phyloP scores from a whole-genome alignment of 2,888 invertebrate species.

The Melinaea marsaeus region DNA sequence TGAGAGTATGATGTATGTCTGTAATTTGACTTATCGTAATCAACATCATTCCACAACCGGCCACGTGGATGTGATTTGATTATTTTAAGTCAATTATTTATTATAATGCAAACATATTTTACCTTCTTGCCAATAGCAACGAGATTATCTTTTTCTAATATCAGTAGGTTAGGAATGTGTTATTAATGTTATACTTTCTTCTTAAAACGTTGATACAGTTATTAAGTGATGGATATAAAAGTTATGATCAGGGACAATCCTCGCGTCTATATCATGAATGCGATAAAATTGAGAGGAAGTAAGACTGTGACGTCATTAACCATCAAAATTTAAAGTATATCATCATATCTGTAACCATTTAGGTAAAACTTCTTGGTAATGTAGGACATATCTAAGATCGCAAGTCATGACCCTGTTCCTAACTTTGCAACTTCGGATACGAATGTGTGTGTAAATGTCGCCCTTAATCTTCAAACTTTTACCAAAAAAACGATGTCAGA shows the following conservation, averaged over 20 bases:
- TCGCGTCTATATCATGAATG: slow-evolving; percentile 57
- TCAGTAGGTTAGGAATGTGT: slow-evolving; percentile 41
- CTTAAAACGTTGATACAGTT: slow-evolving; percentile 17
- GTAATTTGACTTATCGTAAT: slow-evolving; percentile 36
- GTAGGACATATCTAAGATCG: slow-evolving; percentile 11
- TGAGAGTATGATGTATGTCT: slow-evolving; percentile 49
- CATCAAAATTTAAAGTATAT: slow-evolving; percentile 5
- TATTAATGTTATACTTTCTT: slow-evolving; percentile 18
- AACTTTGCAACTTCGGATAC: slow-evolving; percentile 31
- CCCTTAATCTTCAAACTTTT: slow-evolving; percentile 45
- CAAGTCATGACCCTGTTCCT: slow-evolving; percentile 45
- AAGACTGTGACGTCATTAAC: slow-evolving; percentile 2
- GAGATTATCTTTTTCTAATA: slow-evolving; percentile 49
- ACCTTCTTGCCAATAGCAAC: slow-evolving; percentile 31
- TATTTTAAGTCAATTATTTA: slow-evolving; percentile 39
- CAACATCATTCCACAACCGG: slow-evolving; percentile 59
- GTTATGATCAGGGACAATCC: slow-evolving; percentile 48
- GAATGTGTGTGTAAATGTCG: slow-evolving; percentile 53
- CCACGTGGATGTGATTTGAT: slow-evolving; percentile 60
- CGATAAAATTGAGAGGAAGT: slow-evolving; percentile 31
- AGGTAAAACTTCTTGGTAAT: slow-evolving; percentile 5
- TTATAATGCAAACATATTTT: slow-evolving; percentile 8
- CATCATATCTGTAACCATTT: slow-evolving; percentile 1
- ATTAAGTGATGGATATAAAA: slow-evolving; percentile 28
- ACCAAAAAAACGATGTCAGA: slow-evolving; percentile 52